Evolutionary conservation across 2,888 invertebrate species (phyloP).

Genomic region (Ypsolopha scabrella): DNA sequence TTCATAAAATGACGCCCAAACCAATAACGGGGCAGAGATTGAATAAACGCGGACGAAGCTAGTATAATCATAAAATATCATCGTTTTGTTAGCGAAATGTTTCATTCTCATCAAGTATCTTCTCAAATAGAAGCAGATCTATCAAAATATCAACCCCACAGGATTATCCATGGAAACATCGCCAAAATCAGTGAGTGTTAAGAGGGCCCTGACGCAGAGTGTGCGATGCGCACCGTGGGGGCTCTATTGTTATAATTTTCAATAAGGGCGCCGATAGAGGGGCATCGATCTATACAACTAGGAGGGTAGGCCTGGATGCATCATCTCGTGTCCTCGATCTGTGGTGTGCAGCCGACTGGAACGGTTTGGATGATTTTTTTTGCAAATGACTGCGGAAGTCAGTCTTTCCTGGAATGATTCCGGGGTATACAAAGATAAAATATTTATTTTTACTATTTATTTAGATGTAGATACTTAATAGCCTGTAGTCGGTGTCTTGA

Average conservation of each 20-base stretch:
- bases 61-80: too few species aligned
- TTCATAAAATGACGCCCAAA: too few species aligned
- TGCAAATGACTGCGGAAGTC: too few species aligned
- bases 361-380: slow-evolving; percentile 23
- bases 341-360: slow-evolving; percentile 60
- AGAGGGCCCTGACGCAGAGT: slow-evolving; percentile 52
- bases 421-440: too few species aligned
- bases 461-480: too few species aligned
- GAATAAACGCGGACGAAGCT: too few species aligned
- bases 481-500: too few species aligned
- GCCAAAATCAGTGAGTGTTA: slow-evolving; percentile 69
- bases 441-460: too few species aligned
- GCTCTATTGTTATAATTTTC: slow-evolving; percentile 68
- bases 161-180: slow-evolving; percentile 46
- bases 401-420: too few species aligned
- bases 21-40: too few species aligned
- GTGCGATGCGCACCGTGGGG: slow-evolving; percentile 19
- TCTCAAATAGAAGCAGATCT: not conserved
- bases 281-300: slow-evolving; percentile 51
- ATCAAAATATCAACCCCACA: not conserved
- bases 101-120: not conserved
- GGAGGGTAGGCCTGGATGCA: slow-evolving; percentile 16
- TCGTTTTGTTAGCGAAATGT: too few species aligned
- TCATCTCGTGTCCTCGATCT: slow-evolving; percentile 21
- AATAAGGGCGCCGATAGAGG: slow-evolving; percentile 68